Evolutionary conservation across 1,140 invertebrate genomes (phyloP).

Genomic region (Stegodyphus dumicola): DNA sequence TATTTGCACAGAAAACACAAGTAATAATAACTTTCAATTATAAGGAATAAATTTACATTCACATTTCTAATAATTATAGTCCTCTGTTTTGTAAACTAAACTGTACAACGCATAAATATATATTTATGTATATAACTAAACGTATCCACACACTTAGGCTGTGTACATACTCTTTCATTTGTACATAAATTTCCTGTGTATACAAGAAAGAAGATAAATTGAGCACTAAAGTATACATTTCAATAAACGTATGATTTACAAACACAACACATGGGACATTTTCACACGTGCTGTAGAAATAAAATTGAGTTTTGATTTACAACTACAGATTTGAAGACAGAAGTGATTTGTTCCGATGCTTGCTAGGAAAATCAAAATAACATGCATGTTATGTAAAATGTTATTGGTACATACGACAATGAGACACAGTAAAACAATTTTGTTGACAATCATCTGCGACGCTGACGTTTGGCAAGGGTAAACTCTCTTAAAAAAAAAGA

Average conservation of each 20-base stretch:
- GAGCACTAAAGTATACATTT: slow-evolving; percentile 44
- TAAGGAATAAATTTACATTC: slow-evolving; percentile 32
- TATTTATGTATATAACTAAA: slow-evolving; percentile 21
- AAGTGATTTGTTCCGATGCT: background rate
- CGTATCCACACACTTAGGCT: slow-evolving; percentile 25
- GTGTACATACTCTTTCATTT: slow-evolving; percentile 25
- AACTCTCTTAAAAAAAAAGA: too few relatives aligned
- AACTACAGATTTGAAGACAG: background rate
- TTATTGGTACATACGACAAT: background rate
- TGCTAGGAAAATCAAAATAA: background rate
- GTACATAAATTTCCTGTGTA: slow-evolving; percentile 32
- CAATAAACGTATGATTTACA: slow-evolving; percentile 19
- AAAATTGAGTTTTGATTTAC: slow-evolving; percentile 2
- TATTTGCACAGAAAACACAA: slow-evolving; percentile 53
- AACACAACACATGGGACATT: slow-evolving; percentile 31
- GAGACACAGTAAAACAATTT: slow-evolving; percentile 6
- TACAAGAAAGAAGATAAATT: slow-evolving; percentile 32
- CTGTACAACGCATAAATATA: slow-evolving; percentile 51
- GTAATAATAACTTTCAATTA: slow-evolving; percentile 23
- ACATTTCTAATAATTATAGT: slow-evolving; percentile 18
- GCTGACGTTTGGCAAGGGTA: background rate
- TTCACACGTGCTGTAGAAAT: slow-evolving; percentile 22
- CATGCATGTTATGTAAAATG: background rate
- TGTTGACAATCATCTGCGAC: background rate
- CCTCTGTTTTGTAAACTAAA: slow-evolving; percentile 39